Evolutionary conservation across 2,888 invertebrate species (phyloP).

Genomic region (Archips crataeganus): DNA sequence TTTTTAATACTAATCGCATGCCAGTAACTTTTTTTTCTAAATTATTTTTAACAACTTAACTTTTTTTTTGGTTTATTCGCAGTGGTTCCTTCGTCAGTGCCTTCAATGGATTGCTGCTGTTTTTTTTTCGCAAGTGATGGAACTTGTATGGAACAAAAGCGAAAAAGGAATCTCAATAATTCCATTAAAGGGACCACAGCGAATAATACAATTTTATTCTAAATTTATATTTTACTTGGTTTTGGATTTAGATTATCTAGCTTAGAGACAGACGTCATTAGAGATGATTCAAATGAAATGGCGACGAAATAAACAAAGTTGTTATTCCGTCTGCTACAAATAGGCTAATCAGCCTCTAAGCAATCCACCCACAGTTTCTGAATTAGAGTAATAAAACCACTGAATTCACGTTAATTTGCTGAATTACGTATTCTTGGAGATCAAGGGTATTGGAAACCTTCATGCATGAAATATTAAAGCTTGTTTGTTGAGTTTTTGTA

Average conservation of each 20-base stretch:
- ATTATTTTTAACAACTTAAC: background rate
- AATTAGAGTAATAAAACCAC: conserved; percentile 11
- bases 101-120: too few relatives aligned
- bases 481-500: conserved; percentile 17
- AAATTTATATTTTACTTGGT: background rate
- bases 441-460: conserved; percentile 7
- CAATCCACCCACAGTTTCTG: conserved; percentile 12
- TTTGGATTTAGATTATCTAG: background rate
- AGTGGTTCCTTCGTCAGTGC: too few relatives aligned
- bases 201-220: background rate
- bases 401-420: conserved; percentile 14
- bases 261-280: background rate
- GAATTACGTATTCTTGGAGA: conserved; percentile 17
- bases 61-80: background rate
- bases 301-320: conserved; percentile 21
- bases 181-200: too few relatives aligned
- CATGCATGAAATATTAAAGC: conserved; percentile 27
- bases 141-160: too few relatives aligned
- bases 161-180: too few relatives aligned
- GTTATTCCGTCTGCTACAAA: conserved; percentile 18
- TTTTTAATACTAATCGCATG: conserved; percentile 67
- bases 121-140: too few relatives aligned
- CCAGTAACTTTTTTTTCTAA: conserved; percentile 21
- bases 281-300: background rate
- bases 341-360: conserved; percentile 15